Conservation (phyloP, 2,797 vertebrate genomes). For the Peromyscus melanophrys region DNA sequence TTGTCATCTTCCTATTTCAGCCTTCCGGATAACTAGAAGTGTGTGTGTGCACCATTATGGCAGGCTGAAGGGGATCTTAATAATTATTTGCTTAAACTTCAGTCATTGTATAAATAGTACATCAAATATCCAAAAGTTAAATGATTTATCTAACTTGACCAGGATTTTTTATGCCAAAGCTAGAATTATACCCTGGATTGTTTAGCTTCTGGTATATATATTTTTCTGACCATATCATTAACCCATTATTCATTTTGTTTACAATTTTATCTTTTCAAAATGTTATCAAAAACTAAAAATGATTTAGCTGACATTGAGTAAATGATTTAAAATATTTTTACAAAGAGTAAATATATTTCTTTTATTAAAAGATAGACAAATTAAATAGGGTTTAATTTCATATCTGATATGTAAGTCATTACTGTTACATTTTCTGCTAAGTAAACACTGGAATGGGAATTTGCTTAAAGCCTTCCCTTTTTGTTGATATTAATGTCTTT, state of each 20-base stretch:
- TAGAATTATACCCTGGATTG: background rate
- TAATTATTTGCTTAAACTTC: background rate
- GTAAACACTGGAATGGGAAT: background rate
- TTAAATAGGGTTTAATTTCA: conserved; percentile 32
- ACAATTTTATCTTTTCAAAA: background rate
- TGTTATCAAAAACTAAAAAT: background rate
- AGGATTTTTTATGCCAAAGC: background rate
- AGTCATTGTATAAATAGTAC: background rate
- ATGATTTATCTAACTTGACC: background rate
- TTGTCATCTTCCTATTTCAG: background rate
- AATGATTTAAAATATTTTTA: background rate
- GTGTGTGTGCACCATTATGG: too few relatives aligned
- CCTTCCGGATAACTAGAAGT: background rate
- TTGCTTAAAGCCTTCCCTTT: background rate
- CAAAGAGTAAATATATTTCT: background rate
- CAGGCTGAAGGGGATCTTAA: background rate
- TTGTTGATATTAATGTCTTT: background rate
- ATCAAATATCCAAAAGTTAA: background rate
- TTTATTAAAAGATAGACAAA: background rate
- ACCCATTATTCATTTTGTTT: background rate
- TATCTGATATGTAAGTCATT: conserved; percentile 1
- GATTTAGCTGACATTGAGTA: background rate
- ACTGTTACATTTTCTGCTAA: conserved; percentile 42
- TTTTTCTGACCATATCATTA: background rate
- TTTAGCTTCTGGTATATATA: background rate